Evolutionary conservation across 2,888 invertebrate genomes (phyloP).

Genomic region (Amphipoea lucens): DNA sequence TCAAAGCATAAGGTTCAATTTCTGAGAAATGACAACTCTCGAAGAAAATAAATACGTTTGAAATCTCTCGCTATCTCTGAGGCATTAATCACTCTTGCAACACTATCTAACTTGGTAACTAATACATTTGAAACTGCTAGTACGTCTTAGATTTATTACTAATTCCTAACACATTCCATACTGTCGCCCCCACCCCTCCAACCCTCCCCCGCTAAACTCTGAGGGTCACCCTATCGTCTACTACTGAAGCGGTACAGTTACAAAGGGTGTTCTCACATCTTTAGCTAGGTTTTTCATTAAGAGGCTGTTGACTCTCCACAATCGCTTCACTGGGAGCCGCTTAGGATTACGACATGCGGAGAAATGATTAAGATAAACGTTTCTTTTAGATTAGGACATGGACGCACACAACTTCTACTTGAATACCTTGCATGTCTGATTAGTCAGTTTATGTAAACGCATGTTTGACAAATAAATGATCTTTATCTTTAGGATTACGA

Average conservation of each 20-base stretch:
- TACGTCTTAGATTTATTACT: constrained; percentile 38
- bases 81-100: constrained; percentile 1
- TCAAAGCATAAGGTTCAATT: constrained; percentile 4
- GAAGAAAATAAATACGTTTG: background rate
- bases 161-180: constrained; percentile 30
- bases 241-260: constrained; percentile 23
- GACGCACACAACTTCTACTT: too few species aligned
- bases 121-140: constrained; percentile 42
- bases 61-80: background rate
- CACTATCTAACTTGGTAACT: constrained; percentile 13
- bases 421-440: too few species aligned
- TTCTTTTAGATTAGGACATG: background rate
- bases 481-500: background rate
- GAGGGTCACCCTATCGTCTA: constrained; percentile 2
- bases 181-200: background rate
- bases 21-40: background rate
- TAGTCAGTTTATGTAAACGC: too few species aligned
- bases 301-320: constrained; percentile 13
- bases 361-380: background rate
- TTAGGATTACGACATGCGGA: background rate
- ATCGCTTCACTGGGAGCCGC: background rate
- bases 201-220: background rate
- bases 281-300: constrained; percentile 31
- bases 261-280: constrained; percentile 14
- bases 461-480: too few species aligned